Evolutionary conservation across 2,888 invertebrate genomes (phyloP).

Genomic region (Ceraclea dissimilis): DNA sequence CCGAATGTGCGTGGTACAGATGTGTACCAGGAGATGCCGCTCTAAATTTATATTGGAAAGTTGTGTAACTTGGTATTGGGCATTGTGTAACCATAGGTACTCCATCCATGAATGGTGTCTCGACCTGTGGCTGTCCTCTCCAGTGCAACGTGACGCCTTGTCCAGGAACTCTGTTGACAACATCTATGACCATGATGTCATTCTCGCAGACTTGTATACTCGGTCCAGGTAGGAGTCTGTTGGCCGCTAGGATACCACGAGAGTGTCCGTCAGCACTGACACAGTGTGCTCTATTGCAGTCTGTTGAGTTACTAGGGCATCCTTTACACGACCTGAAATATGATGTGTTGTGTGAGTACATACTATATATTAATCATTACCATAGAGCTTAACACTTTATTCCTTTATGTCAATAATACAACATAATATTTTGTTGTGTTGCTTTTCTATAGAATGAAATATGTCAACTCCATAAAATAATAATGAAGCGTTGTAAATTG

Average conservation of each 20-base stretch:
- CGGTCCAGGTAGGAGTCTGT: conserved; percentile 57
- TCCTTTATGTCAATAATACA: too few relatives aligned
- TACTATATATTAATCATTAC: too few relatives aligned
- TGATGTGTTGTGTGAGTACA: too few relatives aligned
- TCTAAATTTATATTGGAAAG: conserved; percentile 71
- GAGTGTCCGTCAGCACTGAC: conserved; percentile 57
- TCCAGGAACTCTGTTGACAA: conserved; percentile 64
- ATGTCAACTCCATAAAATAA: too few relatives aligned
- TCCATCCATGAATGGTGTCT: conserved; percentile 70
- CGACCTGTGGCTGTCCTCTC: conserved; percentile 66
- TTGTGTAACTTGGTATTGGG: conserved; percentile 64
- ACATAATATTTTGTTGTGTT: too few relatives aligned
- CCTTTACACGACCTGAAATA: conserved; percentile 53
- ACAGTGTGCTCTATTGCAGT: conserved; percentile 55
- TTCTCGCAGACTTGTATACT: conserved; percentile 63
- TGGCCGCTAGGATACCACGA: conserved; percentile 58
- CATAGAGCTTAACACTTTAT: too few relatives aligned
- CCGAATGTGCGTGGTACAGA: conserved; percentile 67
- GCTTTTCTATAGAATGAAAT: too few relatives aligned
- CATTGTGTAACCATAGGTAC: conserved; percentile 73
- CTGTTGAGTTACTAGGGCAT: conserved; percentile 54
- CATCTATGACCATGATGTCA: conserved; percentile 69
- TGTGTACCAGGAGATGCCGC: conserved; percentile 65
- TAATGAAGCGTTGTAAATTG: too few relatives aligned
- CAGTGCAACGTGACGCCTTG: conserved; percentile 69